Base-by-base conservation (phyloP, 2,888 invertebrate genomes). In the Petrolisthes cinctipes region DNA sequence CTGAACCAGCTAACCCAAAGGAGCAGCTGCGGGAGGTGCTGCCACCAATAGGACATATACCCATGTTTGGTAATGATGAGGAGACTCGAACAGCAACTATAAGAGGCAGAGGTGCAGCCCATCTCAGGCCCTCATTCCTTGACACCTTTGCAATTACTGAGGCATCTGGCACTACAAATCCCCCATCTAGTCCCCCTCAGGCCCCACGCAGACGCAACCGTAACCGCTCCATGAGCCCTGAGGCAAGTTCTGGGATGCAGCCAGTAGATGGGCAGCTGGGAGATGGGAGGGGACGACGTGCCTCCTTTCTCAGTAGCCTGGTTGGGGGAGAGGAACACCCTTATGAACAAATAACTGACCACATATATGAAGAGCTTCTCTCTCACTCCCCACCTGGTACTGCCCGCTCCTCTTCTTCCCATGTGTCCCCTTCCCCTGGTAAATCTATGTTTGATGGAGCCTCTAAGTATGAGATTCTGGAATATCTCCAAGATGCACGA, bases 401-500 rank as follows among this genome's bases (percentile, higher is more conserved):
- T 4, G 66, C 23, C 37, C 82, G 37, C 23, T 56, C 53, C n/a
- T 61, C 68, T 57, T 11, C 89, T 14, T 76, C 87, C 56, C 86
- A 85, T 23, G 81, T 81, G 51, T 85, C 89, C n/a, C 86, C 87
- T 9, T 83, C 83, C 11, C 89, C 87, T 23, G 91, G 86, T 37
- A 92, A 92, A 89, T 92, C 92, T 66, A 92, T 93, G 92, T 96
- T 96, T 93, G 95, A 96, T 93, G 95, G 96, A 83, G 96, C 96
- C 88, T 96, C 97, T 17, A 97, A 97, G 92, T 97, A 97, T 92
- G 97, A 98, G 92, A 96, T 98, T 92, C 94, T 98, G 83, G 97
- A 96, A 89, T 97, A 97, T 92, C 94, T 98, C 91, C 97, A 97
- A 89, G 97, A 97, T 92, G 96, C 97, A 89, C 96, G 96, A 75